Percentiles rank a stretch among this genome's conserved stretches.
phyloP scores from a whole-genome alignment of 2,888 invertebrate genomes.

The Reticulitermes lucifugus region DNA sequence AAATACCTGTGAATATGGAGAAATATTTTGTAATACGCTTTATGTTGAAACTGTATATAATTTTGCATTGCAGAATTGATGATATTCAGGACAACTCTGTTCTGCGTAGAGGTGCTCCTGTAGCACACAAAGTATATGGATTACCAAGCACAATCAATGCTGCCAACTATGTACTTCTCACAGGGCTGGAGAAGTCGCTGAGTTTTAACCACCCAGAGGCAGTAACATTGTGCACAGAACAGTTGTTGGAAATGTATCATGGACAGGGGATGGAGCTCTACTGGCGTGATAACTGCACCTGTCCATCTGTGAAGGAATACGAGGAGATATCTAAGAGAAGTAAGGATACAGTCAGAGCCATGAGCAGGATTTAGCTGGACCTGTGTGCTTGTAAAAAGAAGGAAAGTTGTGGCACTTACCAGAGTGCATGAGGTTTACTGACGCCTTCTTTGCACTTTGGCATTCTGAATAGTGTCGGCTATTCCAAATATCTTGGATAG shows the following conservation, averaged over 20 bases:
- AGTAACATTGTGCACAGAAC: conserved; percentile 86
- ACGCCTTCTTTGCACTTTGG: no score
- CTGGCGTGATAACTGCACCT: conserved; percentile 95
- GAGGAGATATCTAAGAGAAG: conserved; percentile 93
- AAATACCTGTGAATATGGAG: neutral
- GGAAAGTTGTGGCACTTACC: no score
- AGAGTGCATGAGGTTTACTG: no score
- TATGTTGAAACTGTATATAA: no score
- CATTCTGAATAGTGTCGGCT: no score
- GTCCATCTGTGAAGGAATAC: conserved; percentile 96
- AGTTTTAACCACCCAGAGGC: conserved; percentile 88
- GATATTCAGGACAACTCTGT: conserved; percentile 98
- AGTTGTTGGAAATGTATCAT: conserved; percentile 91
- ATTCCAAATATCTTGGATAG: no score
- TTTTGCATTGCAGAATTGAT: conserved; percentile 79
- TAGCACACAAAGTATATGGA: conserved; percentile 97
- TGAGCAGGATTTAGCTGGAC: no score
- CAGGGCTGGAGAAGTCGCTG: conserved; percentile 88
- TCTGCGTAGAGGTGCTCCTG: conserved; percentile 92
- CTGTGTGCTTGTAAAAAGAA: no score
- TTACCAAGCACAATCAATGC: conserved; percentile 95
- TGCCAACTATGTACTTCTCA: conserved; percentile 93
- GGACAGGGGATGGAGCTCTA: conserved; percentile 99
- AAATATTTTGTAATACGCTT: no score
- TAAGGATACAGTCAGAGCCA: conserved; percentile 59